phyloP scores from a whole-genome alignment of 2,797 vertebrate genomes.

The Coccyzus lansbergi region DNA sequence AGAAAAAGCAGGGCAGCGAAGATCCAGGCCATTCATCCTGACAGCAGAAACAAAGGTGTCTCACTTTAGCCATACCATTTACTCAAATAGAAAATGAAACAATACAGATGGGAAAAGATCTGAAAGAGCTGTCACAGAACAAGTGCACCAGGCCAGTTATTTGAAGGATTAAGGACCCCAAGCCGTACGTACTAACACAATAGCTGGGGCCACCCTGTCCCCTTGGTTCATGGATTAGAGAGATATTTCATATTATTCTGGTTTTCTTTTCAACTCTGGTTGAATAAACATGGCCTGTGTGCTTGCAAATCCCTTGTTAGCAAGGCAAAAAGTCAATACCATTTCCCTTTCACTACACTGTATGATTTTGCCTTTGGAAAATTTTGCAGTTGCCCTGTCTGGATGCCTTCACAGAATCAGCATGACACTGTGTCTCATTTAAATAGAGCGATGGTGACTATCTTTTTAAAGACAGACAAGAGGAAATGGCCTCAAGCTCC shows the following conservation, averaged over 20 bases:
- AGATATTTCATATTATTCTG: constrained; percentile 65
- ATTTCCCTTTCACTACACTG: constrained; percentile 44
- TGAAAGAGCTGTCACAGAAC: constrained; percentile 62
- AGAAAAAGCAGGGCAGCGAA: neutral
- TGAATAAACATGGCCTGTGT: constrained; percentile 59
- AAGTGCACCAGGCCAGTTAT: constrained; percentile 67
- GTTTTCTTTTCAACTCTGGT: constrained; percentile 58
- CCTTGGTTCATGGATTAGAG: constrained; percentile 63
- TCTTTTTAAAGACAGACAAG: constrained; percentile 12
- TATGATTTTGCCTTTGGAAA: constrained; percentile 58
- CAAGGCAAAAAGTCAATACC: constrained; percentile 38
- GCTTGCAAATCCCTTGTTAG: constrained; percentile 59
- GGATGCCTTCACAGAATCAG: constrained; percentile 50
- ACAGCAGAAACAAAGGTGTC: constrained; percentile 41
- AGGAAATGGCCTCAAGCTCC: too few relatives aligned
- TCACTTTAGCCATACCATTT: constrained; percentile 27
- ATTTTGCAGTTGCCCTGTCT: constrained; percentile 51
- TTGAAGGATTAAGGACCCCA: constrained; percentile 68
- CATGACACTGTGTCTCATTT: constrained; percentile 52
- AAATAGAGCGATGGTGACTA: neutral
- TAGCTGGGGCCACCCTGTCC: constrained; percentile 45
- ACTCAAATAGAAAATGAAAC: constrained; percentile 61
- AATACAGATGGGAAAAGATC: constrained; percentile 36
- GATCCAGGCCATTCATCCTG: neutral
- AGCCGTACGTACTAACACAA: constrained; percentile 47